Evolutionary conservation across 2,797 vertebrate genomes (phyloP).

Genomic region (Loriculus beryllinus): DNA sequence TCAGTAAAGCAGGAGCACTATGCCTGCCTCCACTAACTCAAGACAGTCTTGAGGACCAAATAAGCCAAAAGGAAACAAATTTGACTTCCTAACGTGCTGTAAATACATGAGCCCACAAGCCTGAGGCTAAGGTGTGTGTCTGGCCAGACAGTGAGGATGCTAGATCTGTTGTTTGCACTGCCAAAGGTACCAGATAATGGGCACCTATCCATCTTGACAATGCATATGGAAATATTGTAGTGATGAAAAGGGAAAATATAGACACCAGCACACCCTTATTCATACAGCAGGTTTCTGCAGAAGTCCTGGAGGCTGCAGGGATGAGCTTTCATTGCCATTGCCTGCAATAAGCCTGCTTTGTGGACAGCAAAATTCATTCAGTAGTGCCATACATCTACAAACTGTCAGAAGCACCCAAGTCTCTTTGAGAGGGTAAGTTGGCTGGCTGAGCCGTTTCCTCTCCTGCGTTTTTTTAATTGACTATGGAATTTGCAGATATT

Average conservation of each 20-base stretch:
- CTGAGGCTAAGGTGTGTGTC: not conserved
- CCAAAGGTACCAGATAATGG: fast-evolving
- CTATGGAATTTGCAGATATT: not conserved
- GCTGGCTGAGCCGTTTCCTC: not conserved
- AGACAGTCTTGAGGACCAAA: not conserved
- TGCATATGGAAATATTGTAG: fast-evolving
- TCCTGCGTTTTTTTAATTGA: not conserved
- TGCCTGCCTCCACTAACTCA: not conserved
- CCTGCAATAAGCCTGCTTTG: not conserved
- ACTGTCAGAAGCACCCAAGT: not conserved
- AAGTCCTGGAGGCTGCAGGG: not conserved
- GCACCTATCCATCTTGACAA: fast-evolving
- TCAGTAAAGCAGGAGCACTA: not conserved
- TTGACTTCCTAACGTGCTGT: not conserved
- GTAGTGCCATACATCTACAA: not conserved
- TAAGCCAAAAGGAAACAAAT: not conserved
- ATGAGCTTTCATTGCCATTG: not conserved
- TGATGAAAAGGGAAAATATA: not conserved
- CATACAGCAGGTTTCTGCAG: not conserved
- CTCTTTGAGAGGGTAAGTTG: not conserved
- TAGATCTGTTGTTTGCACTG: fast-evolving
- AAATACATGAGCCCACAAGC: not conserved
- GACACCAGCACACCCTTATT: not conserved
- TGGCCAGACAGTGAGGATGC: not conserved
- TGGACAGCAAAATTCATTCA: not conserved